Evolutionary conservation across 2,888 invertebrate species (phyloP), one percentile per base, ranked within the genome.

Genomic region (Eutolmus rufibarbis): DNA sequence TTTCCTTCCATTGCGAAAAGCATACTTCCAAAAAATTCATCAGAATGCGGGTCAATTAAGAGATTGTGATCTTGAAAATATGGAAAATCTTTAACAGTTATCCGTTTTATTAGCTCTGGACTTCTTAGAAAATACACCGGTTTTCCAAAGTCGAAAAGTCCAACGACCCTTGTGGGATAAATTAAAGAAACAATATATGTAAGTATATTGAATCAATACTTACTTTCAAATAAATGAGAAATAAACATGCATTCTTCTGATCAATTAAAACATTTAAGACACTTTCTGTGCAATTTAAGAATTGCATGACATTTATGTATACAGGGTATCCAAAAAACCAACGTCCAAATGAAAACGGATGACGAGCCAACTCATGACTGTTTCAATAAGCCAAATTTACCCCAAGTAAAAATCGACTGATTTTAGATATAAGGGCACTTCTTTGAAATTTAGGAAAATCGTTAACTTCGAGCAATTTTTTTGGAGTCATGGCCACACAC

Each of bases 71-170:
- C 92, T 0, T 91, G 88, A 89, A 94, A 94, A 87, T 92, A 92
- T 23, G 93, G 93, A 79, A 94, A 94, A 87, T 94, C 93, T 88
- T 94, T 94, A 0, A 94, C 91, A 0, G 92, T 92, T 28, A 94
- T 93, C 76, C 91, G 92, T 89, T 94, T 94, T 2, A 94, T 91
- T 16, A 94, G 86, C 66, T 94, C 94, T 0, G 94, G 94, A 90
- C 94, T 94, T 1, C 93, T 91, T 14, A 95, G 91, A 40, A 94
- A 88, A 7, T 93, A 87, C 0, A 93, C 87, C 0, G 94, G 94
- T 0, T 88, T 89, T 0, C 91, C 88, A 43, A 94, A 92, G 89
- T 94, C 94, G 87, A 92, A 94, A 46, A 92, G 90, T 1, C 94
- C 94, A 8, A 92, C 91, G 56, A 94, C 92, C 89, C 94, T 94